Base-by-base conservation (phyloP, 2,797 vertebrate species). In the Hephaestus fuliginosus region DNA sequence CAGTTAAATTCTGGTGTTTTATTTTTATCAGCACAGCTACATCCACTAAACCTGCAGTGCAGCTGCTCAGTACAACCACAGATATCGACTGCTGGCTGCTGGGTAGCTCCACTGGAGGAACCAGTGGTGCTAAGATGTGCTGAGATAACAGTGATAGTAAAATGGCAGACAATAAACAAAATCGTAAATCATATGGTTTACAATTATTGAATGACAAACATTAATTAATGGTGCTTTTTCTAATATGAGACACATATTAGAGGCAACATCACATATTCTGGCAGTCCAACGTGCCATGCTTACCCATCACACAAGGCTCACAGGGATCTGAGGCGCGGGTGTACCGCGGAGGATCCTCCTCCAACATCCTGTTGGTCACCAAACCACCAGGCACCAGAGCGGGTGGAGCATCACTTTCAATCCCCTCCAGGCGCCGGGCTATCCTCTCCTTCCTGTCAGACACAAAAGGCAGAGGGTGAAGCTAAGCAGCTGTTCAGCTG, bases 261-360 rank as follows among this genome's bases (percentile, higher is more conserved):
- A 66, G 56, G 41, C 57, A 80, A 41, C 17, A 41, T 30, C 6
- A 44, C 36, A 12, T 14, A n/a, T 8, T 55, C 14, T 33, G 64
- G 36, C 62, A 58, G 61, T 65, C 39, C 79, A 72, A 10, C 33
- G 3, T 69, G 76, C 71, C 74, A 81, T 81, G 70, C 91, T 93
- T 91, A 96, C 97, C 94, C 93, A 96, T 97, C 61, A 95, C 89
- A 79, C 96, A 96, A n/a, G 97, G 96, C 86, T 97, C 98, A 85
- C 96, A 96, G 0, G 96, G 95, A 88, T 99, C 98, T 8, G 97
- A 96, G 80, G 97, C 98, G 1, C 98, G 96, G 83, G 96, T 99
- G 51, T 99, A 99, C 63, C 98, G 95, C 5, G 98, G 98, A 0
- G 96, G 96, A 84, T 99, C 98, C 86, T 99, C 97, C 91, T 98